Evolutionary conservation across 2,888 invertebrate genomes (phyloP).

Genomic region (Hydriomena furcata): DNA sequence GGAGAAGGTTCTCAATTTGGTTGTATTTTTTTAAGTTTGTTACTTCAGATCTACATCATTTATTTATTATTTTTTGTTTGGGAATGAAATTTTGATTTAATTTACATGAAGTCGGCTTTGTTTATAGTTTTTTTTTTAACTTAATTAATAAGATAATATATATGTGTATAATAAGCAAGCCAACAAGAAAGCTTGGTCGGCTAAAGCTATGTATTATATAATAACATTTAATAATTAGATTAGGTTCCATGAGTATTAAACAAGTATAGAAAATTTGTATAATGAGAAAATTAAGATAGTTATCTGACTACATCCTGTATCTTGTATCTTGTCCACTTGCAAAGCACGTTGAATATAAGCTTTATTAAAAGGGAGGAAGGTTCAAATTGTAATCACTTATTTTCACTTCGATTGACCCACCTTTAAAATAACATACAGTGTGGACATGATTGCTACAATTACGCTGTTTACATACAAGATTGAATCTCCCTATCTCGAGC

Average conservation of each 20-base stretch:
- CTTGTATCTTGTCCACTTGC: constrained; percentile 9
- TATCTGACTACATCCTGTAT: constrained; percentile 22
- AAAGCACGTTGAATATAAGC: background rate
- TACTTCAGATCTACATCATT: too few relatives aligned
- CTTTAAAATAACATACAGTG: constrained; percentile 25
- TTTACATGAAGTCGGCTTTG: too few relatives aligned
- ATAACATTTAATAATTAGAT: too few relatives aligned
- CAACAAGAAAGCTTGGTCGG: too few relatives aligned
- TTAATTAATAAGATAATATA: too few relatives aligned
- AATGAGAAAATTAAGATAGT: constrained; percentile 24
- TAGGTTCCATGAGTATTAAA: background rate
- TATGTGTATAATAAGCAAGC: too few relatives aligned
- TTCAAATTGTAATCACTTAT: background rate
- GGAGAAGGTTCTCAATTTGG: too few relatives aligned
- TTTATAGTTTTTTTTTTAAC: too few relatives aligned
- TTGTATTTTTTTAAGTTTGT: too few relatives aligned
- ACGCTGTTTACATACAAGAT: constrained; percentile 67
- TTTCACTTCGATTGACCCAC: constrained; percentile 5
- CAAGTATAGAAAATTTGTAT: constrained; percentile 3
- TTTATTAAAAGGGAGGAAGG: constrained; percentile 6
- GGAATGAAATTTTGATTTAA: too few relatives aligned
- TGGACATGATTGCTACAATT: constrained; percentile 45
- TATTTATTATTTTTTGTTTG: too few relatives aligned
- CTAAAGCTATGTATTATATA: too few relatives aligned
- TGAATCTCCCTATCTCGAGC: constrained; percentile 56